Conservation (phyloP, 2,797 vertebrate species). For the Sebastes paucispinis region DNA sequence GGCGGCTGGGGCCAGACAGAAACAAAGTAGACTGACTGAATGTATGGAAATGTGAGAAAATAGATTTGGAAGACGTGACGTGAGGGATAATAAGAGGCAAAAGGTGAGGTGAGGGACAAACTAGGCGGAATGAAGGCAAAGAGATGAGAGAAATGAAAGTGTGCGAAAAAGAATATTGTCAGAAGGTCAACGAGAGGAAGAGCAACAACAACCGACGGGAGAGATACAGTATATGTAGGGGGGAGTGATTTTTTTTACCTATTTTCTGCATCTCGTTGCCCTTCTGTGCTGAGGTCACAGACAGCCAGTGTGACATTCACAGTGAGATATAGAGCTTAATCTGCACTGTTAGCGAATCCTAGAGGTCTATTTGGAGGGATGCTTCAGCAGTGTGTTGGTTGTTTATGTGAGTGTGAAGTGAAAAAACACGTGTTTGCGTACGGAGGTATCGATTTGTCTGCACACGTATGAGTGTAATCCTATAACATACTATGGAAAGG, state of each 20-base stretch:
- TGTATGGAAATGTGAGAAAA: slow-evolving; percentile 25
- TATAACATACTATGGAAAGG: no score
- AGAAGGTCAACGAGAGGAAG: slow-evolving; percentile 35
- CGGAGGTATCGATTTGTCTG: slow-evolving; percentile 7
- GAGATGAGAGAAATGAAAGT: neutral
- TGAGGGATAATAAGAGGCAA: slow-evolving; percentile 18
- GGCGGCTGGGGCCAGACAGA: neutral
- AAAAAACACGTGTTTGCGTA: neutral
- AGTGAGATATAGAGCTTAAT: slow-evolving; percentile 46
- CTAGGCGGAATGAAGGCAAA: neutral
- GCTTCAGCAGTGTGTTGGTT: neutral
- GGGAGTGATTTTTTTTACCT: neutral
- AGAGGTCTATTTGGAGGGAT: slow-evolving; percentile 36
- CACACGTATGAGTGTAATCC: slow-evolving; percentile 36
- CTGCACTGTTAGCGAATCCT: slow-evolving; percentile 49
- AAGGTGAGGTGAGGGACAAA: slow-evolving; percentile 31
- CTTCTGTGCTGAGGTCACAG: slow-evolving; percentile 50
- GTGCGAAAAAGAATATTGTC: neutral
- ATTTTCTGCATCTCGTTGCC: slow-evolving; percentile 34
- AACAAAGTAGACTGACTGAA: neutral
- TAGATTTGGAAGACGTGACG: slow-evolving; percentile 23
- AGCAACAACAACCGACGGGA: slow-evolving; percentile 8
- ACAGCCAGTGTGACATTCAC: slow-evolving; percentile 52
- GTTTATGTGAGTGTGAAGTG: neutral
- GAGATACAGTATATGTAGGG: neutral